Conservation (phyloP, 2,888 invertebrate genomes). For the Rhogogaster chlorosoma region DNA sequence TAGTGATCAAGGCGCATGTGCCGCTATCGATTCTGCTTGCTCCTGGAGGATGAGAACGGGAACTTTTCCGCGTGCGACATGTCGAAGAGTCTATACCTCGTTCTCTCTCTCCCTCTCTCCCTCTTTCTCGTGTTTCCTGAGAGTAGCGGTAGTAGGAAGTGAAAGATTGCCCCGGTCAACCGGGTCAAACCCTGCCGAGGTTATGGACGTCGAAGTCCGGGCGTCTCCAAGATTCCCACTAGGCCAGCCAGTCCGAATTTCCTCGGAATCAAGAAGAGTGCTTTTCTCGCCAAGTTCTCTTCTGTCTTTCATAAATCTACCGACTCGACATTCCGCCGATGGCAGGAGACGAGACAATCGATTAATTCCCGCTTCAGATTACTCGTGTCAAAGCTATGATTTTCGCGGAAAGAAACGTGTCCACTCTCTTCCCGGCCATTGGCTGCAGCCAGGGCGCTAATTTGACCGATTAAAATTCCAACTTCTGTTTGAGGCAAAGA, state of each 20-base stretch:
- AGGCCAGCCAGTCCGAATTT: background rate
- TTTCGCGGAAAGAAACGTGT: background rate
- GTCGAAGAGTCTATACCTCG: conserved; percentile 10
- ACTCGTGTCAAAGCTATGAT: background rate
- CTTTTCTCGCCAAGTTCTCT: conserved; percentile 5
- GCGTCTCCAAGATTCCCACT: background rate
- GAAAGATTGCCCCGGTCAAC: conserved; percentile 45
- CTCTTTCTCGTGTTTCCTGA: background rate
- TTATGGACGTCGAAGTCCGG: conserved; percentile 10
- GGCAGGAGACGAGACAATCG: background rate
- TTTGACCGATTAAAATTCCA: background rate
- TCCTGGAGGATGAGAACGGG: conserved; percentile 66
- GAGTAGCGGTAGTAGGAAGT: conserved; percentile 17
- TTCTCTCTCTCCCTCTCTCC: background rate
- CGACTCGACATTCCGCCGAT: background rate
- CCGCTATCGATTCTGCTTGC: conserved; percentile 74
- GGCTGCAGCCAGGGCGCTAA: background rate
- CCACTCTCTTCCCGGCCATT: background rate
- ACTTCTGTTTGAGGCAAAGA: background rate
- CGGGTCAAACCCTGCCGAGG: conserved; percentile 39
- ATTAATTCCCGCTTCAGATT: background rate
- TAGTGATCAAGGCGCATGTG: conserved; percentile 70
- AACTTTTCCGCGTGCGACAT: conserved; percentile 46
- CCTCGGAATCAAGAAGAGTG: background rate
- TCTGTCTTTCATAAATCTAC: background rate